These are phyloP conservation scores for Tauraco hartlaubi DNA, from an alignment of 2,797 vertebrate species.

Conservation along the genomic window DNA sequence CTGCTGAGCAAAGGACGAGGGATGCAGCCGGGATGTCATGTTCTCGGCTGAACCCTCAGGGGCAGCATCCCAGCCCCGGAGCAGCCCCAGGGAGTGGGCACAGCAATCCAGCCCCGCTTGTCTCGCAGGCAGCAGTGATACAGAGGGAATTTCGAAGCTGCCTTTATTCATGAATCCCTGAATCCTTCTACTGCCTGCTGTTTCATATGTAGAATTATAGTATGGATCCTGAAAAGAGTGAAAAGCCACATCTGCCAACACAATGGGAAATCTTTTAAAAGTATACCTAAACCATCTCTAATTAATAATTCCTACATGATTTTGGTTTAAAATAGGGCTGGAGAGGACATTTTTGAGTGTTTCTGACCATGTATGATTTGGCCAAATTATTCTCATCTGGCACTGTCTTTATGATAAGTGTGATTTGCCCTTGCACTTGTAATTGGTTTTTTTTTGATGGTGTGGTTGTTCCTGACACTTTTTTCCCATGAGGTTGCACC, in stretches of 20 bases:
- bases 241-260: background rate
- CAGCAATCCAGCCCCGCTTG: no score
- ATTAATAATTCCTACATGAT: background rate
- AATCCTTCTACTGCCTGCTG: background rate
- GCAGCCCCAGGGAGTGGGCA: background rate
- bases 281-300: background rate
- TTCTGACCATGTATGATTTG: background rate
- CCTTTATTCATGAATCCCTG: background rate
- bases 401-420: background rate
- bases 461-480: background rate
- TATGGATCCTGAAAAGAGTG: background rate
- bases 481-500: background rate
- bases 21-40: background rate
- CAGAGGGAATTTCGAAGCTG: background rate
- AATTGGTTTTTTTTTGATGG: background rate
- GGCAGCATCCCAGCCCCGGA: background rate
- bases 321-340: background rate
- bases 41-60: background rate
- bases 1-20: fast-evolving
- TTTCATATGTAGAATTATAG: background rate
- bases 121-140: background rate
- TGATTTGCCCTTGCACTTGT: background rate
- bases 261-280: background rate
- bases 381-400: background rate
- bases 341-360: background rate